These are phyloP conservation scores for Catostomus latipinnis DNA, from an alignment of 2,797 vertebrate genomes.

Conservation along the genomic window DNA sequence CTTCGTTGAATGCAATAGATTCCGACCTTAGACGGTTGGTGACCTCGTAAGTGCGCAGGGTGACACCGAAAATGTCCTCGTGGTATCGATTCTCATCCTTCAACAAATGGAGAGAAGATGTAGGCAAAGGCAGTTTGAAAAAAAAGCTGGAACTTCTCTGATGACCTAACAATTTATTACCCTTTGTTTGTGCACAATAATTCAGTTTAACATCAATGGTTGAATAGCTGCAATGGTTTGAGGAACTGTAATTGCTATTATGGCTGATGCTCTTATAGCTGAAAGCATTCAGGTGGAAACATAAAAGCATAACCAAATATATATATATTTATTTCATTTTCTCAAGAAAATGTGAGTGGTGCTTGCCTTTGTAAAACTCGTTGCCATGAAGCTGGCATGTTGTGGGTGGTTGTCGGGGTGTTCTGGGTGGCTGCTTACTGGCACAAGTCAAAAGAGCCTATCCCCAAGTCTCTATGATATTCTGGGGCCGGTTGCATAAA, in stretches of 20 bases:
- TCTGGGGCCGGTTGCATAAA: too few relatives aligned
- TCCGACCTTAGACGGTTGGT: slow-evolving; percentile 97
- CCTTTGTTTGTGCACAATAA: background rate
- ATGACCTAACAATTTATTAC: background rate
- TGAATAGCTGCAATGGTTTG: background rate
- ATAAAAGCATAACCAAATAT: too few relatives aligned
- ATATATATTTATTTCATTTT: too few relatives aligned
- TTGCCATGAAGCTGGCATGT: too few relatives aligned
- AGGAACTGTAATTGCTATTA: background rate
- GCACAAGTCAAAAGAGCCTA: too few relatives aligned
- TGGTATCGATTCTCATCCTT: slow-evolving; percentile 98
- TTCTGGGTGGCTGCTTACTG: too few relatives aligned
- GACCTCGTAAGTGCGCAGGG: slow-evolving; percentile 95
- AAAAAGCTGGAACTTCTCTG: background rate
- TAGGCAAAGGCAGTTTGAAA: background rate
- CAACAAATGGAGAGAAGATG: background rate
- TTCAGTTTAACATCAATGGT: background rate
- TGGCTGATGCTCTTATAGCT: too few relatives aligned
- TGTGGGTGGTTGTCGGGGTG: too few relatives aligned
- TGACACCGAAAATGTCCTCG: slow-evolving; percentile 98
- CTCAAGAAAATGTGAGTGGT: too few relatives aligned
- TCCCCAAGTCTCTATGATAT: too few relatives aligned
- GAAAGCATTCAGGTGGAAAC: too few relatives aligned
- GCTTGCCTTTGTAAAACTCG: too few relatives aligned
- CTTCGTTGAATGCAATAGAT: slow-evolving; percentile 98